Base-by-base conservation (phyloP, 2,888 invertebrate genomes). In the Eupithecia insigniata region DNA sequence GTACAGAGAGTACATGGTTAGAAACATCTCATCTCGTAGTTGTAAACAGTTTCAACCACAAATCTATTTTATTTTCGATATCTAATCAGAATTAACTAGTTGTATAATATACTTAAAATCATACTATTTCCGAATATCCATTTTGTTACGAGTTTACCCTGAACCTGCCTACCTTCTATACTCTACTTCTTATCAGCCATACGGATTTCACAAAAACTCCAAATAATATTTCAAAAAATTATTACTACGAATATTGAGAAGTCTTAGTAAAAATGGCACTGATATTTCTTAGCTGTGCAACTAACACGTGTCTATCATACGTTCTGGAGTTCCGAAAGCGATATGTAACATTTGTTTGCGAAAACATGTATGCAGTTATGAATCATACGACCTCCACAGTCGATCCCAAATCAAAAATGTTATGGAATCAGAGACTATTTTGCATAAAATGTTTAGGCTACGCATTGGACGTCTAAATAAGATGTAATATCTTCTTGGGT, bases 331-430 rank as follows among this genome's bases (percentile, higher is more conserved):
- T 69, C 43, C 66, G n/a, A 66, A 69, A 64, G 46, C 22, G 16
- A 67, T 67, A 68, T 68, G 70, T 66, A 30, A 70, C 58, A 46
- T 65, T 60, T 73, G 73, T 73, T 73, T 73, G 70, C 70, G 69
- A 61, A 39, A 26, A 67, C 18, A 30, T 30, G 3, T 34, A 64
- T 67, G 58, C 58, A 65, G 46, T n/a, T 67, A 51, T 73, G 73
- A 73, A 60, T 69, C 72, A 69, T 64, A 18, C 43, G 70, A 70
- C 60, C 62, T 69, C 69, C 55, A 1, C 14, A 18, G n/a, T 30
- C 34, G 14, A 34, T 55, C 55, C 8, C 26, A 3, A 26, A 14
- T 55, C 26, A 26, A 55, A n/a, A 55, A 46, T 26, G 26, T 26
- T 55, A 26, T 26, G 26, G 55, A 55, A 55, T 14, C 46, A 51